Conservation (phyloP, 2,113 vertebrate species). For the Morone chrysops region DNA sequence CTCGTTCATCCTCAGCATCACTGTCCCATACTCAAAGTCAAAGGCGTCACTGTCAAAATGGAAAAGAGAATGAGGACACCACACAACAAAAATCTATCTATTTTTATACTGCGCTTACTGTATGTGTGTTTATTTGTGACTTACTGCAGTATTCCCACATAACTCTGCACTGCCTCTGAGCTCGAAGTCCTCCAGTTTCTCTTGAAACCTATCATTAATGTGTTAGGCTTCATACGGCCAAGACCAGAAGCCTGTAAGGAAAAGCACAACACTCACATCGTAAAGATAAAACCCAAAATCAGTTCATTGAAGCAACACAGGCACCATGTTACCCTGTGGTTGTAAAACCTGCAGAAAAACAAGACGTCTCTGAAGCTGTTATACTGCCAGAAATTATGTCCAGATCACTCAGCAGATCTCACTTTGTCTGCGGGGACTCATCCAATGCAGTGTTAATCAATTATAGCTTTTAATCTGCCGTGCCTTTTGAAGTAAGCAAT, state of each 20-base stretch:
- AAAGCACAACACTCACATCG: not conserved
- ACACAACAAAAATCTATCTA: not conserved
- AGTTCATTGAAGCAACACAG: constrained; percentile 15
- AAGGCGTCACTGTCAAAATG: constrained; percentile 90
- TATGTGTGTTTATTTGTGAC: constrained; percentile 67
- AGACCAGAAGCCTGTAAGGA: constrained; percentile 90
- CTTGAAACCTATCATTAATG: constrained; percentile 95
- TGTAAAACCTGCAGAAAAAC: constrained; percentile 24
- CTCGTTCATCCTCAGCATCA: constrained; percentile 90
- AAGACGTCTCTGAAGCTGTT: constrained; percentile 28
- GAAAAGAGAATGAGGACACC: constrained; percentile 14
- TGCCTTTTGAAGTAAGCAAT: constrained; percentile 73
- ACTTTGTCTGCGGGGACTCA: constrained; percentile 45
- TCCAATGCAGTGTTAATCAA: constrained; percentile 74
- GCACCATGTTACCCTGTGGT: not conserved
- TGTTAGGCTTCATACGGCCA: constrained; percentile 96
- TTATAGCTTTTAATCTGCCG: constrained; percentile 72
- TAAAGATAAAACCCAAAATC: constrained; percentile 7
- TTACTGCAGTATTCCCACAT: constrained; percentile 96
- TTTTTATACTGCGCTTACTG: not conserved
- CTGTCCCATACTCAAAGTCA: constrained; percentile 93
- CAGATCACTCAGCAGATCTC: constrained; percentile 53
- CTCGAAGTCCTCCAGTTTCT: constrained; percentile 89
- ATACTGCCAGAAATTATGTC: constrained; percentile 53
- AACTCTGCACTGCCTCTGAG: constrained; percentile 86